phyloP scores from a whole-genome alignment of 2,113 vertebrate species.

The Vimba vimba region DNA sequence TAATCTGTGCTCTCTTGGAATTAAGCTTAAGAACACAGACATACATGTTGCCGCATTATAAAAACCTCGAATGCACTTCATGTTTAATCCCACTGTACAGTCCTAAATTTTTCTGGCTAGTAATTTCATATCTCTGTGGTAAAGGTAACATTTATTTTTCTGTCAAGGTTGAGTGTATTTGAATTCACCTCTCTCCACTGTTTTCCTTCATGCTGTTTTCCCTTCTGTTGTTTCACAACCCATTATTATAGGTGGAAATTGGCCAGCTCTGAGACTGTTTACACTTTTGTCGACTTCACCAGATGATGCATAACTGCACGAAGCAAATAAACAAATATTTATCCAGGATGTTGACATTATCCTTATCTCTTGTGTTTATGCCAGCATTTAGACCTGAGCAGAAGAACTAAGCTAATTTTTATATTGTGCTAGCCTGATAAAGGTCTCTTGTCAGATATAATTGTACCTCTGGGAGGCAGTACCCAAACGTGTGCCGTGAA shows the following conservation, averaged over 20 bases:
- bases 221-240: background rate
- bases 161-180: conserved; percentile 21
- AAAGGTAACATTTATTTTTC: conserved; percentile 12
- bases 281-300: conserved; percentile 24
- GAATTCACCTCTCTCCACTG: conserved; percentile 16
- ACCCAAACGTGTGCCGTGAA: background rate
- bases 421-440: conserved; percentile 30
- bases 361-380: conserved; percentile 26
- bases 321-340: conserved; percentile 39
- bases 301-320: conserved; percentile 36
- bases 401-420: conserved; percentile 22
- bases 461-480: conserved; percentile 33
- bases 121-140: background rate
- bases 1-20: conserved; percentile 8
- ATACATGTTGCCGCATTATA: background rate
- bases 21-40: background rate
- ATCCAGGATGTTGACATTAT: conserved; percentile 35
- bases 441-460: conserved; percentile 36
- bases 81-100: conserved; percentile 13
- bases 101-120: background rate
- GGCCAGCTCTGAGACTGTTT: conserved; percentile 31
- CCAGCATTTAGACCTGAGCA: conserved; percentile 19
- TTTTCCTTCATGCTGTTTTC: conserved; percentile 12
- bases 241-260: conserved; percentile 22
- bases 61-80: background rate